These are phyloP conservation scores for Caenorhabditis latens DNA, from an alignment of 1,140 invertebrate genomes.

Conservation along the genomic window DNA sequence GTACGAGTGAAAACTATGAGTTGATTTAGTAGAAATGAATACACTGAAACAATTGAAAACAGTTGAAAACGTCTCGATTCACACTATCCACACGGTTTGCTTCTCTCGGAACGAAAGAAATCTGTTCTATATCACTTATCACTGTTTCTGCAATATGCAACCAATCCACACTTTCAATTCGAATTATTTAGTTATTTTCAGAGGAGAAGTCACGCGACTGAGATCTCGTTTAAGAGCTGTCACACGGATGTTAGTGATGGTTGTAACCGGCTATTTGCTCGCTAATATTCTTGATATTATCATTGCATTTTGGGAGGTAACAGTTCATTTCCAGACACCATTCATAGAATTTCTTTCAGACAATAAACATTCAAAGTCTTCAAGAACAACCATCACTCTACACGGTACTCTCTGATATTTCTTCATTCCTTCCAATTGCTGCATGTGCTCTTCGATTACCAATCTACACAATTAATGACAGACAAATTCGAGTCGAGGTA, in stretches of 20 bases:
- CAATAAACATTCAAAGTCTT: slow-evolving; percentile 39
- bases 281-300: slow-evolving; percentile 73
- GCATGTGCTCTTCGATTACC: slow-evolving; percentile 70
- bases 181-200: slow-evolving; percentile 50
- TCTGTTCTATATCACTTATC: not conserved
- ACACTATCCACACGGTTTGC: slow-evolving; percentile 1
- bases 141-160: slow-evolving; percentile 19
- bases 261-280: slow-evolving; percentile 70
- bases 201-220: slow-evolving; percentile 58
- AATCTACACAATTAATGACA: slow-evolving; percentile 70
- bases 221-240: slow-evolving; percentile 70
- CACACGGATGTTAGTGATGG: slow-evolving; percentile 73
- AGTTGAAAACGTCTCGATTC: not conserved
- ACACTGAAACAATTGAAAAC: not conserved
- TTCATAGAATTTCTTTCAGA: not conserved
- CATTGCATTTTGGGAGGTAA: slow-evolving; percentile 70
- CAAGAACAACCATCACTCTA: slow-evolving; percentile 65
- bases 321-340: not conserved
- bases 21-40: not conserved
- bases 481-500: slow-evolving; percentile 66
- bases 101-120: slow-evolving; percentile 3
- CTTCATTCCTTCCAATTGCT: slow-evolving; percentile 71
- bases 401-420: slow-evolving; percentile 70
- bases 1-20: not conserved
- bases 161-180: not conserved